Evolutionary conservation across 2,797 vertebrate genomes (phyloP).

Genomic region (Molossus molossus): DNA sequence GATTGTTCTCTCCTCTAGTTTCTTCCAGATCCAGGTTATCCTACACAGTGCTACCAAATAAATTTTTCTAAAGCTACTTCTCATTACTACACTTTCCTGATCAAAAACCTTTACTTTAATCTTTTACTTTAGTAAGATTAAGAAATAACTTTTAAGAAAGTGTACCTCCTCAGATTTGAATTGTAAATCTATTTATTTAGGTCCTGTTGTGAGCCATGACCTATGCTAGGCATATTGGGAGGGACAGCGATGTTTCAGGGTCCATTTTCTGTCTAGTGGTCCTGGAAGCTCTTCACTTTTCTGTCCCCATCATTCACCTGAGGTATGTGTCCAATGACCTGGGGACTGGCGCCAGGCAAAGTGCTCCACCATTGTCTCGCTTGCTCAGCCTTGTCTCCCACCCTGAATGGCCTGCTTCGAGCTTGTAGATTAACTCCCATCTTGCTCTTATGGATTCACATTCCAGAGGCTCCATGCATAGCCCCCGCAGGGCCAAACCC

Average conservation of each 20-base stretch:
- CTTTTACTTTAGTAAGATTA: slow-evolving; percentile 24
- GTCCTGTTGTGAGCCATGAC: neutral
- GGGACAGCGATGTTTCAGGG: neutral
- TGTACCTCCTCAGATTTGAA: slow-evolving; percentile 19
- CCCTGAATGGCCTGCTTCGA: too few species aligned
- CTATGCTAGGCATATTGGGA: neutral
- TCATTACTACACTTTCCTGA: neutral
- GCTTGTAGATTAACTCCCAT: too few species aligned
- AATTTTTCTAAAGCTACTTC: slow-evolving; percentile 32
- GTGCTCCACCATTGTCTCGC: too few species aligned
- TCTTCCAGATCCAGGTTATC: neutral
- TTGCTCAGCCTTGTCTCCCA: too few species aligned
- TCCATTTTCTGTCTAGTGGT: neutral
- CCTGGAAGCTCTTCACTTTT: neutral
- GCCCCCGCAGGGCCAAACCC: too few species aligned
- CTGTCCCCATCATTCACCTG: neutral
- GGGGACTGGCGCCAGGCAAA: too few species aligned
- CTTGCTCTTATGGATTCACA: too few species aligned
- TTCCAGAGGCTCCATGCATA: too few species aligned
- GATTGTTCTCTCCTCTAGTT: neutral
- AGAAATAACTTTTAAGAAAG: slow-evolving; percentile 67
- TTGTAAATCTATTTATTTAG: slow-evolving; percentile 47
- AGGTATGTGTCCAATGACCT: too few species aligned
- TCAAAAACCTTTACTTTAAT: neutral
- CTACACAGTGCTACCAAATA: neutral